Evolutionary conservation across 2,888 invertebrate genomes (phyloP), one percentile per base, ranked within the genome.

Genomic region (Acanthosepion lycidas): DNA sequence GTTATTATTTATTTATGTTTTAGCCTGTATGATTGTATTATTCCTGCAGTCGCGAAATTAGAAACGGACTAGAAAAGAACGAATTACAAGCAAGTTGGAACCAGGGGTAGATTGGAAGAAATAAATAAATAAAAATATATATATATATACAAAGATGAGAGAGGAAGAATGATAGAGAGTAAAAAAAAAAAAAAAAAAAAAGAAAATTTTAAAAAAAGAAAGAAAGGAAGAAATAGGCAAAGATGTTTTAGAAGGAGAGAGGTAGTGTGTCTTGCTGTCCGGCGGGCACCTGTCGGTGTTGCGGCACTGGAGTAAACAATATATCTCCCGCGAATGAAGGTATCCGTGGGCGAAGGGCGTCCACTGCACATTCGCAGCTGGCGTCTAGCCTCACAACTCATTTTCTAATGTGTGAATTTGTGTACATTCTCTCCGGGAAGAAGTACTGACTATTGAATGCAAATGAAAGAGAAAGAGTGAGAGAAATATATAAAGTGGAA

Each of bases 211-310:
- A n/a, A n/a, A n/a, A n/a, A n/a, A n/a, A n/a, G n/a, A 28, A 8
- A n/a, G n/a, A 78, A 8, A 28, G n/a, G 8, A 12, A 78, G 28
- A 28, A 78, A 2, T 6, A 8, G 28, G 9, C n/a, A 12, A n/a
- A 78, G n/a, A 26, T 64, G 64, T 3, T 23, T 8, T 2, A 5
- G 64, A 23, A 26, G n/a, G n/a, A n/a, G n/a, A n/a, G n/a, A n/a
- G 78, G 78, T 33, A 15, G n/a, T 8, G n/a, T 78, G 78, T n/a
- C n/a, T 78, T 78, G 78, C 78, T 78, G 78, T 78, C 78, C 78
- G 78, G 78, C 78, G 78, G 78, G 78, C 78, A 78, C 78, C 78
- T 78, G 78, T 78, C 78, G n/a, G 78, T 78, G n/a, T 78, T 78
- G 0, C 78, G 9, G 78, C 15, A n/a, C n/a, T 78, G 78, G 18